Evolutionary conservation across 2,888 invertebrate genomes (phyloP).

Genomic region (Leuctra nigra): DNA sequence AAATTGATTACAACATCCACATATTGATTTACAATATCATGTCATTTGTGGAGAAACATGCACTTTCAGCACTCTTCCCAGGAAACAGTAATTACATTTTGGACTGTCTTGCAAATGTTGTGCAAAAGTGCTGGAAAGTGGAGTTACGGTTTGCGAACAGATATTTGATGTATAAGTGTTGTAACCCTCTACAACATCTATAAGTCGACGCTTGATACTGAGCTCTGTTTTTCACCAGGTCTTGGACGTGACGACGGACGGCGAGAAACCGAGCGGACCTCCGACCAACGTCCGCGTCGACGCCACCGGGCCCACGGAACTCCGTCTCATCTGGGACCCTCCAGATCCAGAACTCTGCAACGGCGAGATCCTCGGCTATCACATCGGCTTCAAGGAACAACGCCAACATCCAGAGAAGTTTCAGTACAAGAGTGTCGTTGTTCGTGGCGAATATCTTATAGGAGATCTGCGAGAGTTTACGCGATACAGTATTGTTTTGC

Average conservation of each 20-base stretch:
- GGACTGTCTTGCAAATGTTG: too few relatives aligned
- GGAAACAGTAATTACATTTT: too few relatives aligned
- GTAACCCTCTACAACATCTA: too few relatives aligned
- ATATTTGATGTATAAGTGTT: too few relatives aligned
- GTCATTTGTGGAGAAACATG: too few relatives aligned
- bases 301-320: slow-evolving; percentile 61
- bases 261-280: slow-evolving; percentile 62
- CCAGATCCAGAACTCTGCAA: slow-evolving; percentile 65
- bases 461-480: slow-evolving; percentile 33
- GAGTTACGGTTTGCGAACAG: too few relatives aligned
- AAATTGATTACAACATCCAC: too few relatives aligned
- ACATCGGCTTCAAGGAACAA: slow-evolving; percentile 32
- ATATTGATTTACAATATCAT: too few relatives aligned
- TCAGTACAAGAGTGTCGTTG: slow-evolving; percentile 25
- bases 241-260: slow-evolving; percentile 40
- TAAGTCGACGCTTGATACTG: too few relatives aligned
- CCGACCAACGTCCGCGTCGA: slow-evolving; percentile 61
- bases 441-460: slow-evolving; percentile 25
- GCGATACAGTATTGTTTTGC: slow-evolving; percentile 34
- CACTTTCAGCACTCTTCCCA: too few relatives aligned
- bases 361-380: slow-evolving; percentile 63
- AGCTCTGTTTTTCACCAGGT: too few relatives aligned
- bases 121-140: too few relatives aligned
- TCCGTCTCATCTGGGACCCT: slow-evolving; percentile 68
- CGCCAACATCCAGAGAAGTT: slow-evolving; percentile 28